Base-by-base conservation (phyloP, 2,888 invertebrate genomes). In the Apotomis turbidana region DNA sequence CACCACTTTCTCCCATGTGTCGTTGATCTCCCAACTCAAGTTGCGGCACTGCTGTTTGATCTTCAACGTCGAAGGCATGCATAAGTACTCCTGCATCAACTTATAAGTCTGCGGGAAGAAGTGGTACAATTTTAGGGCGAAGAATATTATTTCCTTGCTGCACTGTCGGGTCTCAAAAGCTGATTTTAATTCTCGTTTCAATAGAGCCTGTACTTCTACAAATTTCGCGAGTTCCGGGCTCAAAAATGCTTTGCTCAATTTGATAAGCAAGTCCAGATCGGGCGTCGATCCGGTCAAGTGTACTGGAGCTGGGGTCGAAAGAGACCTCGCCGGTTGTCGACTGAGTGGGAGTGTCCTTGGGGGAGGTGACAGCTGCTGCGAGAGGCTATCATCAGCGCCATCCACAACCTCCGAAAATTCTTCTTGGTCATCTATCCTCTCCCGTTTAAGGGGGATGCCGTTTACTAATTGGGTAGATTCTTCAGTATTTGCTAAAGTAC, bases 201-300 rank as follows among this genome's bases (percentile, higher is more conserved):
- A 10, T 13, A 49, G n/a, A 5, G 51, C 44, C 10, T 70, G 64
- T 4, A 64, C 15, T 4, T 64, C 41, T 44, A 70, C 38, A 27
- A 58, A 64, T 13, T 52, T 59, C 0, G 70, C 70, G 44, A 70
- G 59, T 59, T 64, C 64, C n/a, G 70, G 64, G 13, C 52, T 64
- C 52, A 70, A 59, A 13, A 54, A n/a, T 0, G 58, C 52, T 41
- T 46, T 51, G 13, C 70, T 36, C 10, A 70, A 10, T 15, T 51
- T 27, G 52, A 70, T 27, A 10, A 70, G 64, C 13, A 6, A 13
- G 8, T 52, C 15, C n/a, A 64, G 41, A n/a, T 59, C 58, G 2
- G 57, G 12, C 3, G 5, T 12, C 13, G 9, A 10, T 49, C 9
- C 1, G 9, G 49, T 10, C 49, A 6, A 4, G 5, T 10, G 49